A percentile compares a stretch with the other conserved stretches of the same genome.
phyloP scores from a whole-genome alignment of 2,888 invertebrate genomes.

The Sisyra terminalis region DNA sequence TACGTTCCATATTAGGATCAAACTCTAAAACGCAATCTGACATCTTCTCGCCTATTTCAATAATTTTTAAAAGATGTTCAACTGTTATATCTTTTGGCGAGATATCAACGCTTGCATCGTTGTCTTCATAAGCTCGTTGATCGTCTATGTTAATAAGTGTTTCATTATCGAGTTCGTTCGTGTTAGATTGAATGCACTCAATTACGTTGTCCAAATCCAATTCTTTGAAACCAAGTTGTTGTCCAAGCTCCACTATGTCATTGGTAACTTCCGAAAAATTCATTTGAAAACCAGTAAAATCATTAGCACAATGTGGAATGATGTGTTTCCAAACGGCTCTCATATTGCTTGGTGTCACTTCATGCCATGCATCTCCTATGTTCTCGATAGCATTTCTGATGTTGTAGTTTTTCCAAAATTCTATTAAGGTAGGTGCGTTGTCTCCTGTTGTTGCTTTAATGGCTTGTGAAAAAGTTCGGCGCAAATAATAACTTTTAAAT shows the following conservation, averaged over 20 bases:
- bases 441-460: constrained; percentile 11
- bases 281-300: too few relatives aligned
- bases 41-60: too few relatives aligned
- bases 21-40: too few relatives aligned
- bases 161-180: neutral
- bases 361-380: constrained; percentile 12
- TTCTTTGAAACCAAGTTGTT: neutral
- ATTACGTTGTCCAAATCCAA: constrained; percentile 6
- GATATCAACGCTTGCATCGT: too few relatives aligned
- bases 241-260: neutral
- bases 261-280: too few relatives aligned
- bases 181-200: constrained; percentile 4
- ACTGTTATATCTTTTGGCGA: too few relatives aligned
- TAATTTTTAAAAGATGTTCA: too few relatives aligned
- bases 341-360: constrained; percentile 12
- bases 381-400: constrained; percentile 13
- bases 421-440: constrained; percentile 9
- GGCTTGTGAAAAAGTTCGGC: too few relatives aligned
- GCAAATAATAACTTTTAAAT: constrained; percentile 12
- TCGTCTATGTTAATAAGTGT: constrained; percentile 3
- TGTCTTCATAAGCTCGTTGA: constrained; percentile 1
- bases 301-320: too few relatives aligned
- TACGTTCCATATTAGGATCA: too few relatives aligned
- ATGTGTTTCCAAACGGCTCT: too few relatives aligned
- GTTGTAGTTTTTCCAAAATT: constrained; percentile 11